Evolutionary conservation across 2,888 invertebrate genomes (phyloP), one percentile per base, ranked within the genome.

Genomic region (Cactoblastis cactorum): DNA sequence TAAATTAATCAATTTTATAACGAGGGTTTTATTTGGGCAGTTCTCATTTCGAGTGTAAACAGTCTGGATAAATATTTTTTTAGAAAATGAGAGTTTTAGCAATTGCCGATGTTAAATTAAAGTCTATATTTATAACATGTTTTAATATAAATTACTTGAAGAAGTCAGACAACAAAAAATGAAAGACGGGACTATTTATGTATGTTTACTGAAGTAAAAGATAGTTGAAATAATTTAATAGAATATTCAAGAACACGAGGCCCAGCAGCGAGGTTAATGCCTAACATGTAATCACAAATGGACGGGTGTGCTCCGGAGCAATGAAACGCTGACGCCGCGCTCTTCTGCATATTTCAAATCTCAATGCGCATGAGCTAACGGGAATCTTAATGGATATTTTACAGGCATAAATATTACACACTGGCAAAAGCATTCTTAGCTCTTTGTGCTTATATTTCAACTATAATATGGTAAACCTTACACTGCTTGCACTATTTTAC

Each of bases 1-100:
- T 51, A 53, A 43, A 53, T 51, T 39, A 49, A 28, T 49, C 54
- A 53, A 56, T 38, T 39, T 48, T 50, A 50, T 41, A 32, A 49
- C 47, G 18, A 3, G 15, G 9, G 17, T 46, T 46, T 34, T 12
- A 19, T 46, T 33, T 11, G n/a, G n/a, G n/a, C n/a, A 22, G 5
- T 22, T 4, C 22, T 4, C 5, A 22, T 22, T 22, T 22, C 5
- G 5, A n/a, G n/a, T n/a, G 22, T 5, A 22, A 22, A 22, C n/a
- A 11, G 0, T 39, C 5, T 9, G 5, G 8, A 28, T n/a, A 28
- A 28, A 28, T 28, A 28, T 9, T 5, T 4, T 22, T 4, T 22
- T 22, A 22, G 22, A 22, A 22, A 22, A 22, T 22, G 5, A 3
- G 5, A 4, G 5, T 22, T 22, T 22, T 22, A 22, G 22, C 22